These are phyloP conservation scores for Drosophila lini DNA, from an alignment of 1,140 invertebrate species.

Conservation along the genomic window DNA sequence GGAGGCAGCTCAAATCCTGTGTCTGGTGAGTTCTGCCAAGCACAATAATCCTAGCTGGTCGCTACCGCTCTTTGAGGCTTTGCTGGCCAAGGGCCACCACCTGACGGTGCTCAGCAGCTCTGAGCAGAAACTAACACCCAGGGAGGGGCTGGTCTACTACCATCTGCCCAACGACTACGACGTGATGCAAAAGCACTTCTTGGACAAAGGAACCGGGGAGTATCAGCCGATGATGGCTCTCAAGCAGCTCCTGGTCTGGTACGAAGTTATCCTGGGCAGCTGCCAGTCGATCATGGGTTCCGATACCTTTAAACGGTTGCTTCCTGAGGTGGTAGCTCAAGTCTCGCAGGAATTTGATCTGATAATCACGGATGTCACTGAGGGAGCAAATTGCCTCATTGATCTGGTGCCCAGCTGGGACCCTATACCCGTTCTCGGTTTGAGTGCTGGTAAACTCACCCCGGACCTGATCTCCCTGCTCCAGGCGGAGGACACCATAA, in stretches of 20 bases:
- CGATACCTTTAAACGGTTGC: neutral
- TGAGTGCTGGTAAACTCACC: constrained; percentile 63
- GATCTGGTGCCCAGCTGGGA: neutral
- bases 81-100: constrained; percentile 54
- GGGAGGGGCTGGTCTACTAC: neutral
- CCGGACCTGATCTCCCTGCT: constrained; percentile 36
- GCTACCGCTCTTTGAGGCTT: constrained; percentile 40
- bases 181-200: constrained; percentile 50
- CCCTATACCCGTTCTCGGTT: constrained; percentile 52
- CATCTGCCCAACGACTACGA: constrained; percentile 48
- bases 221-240: constrained; percentile 30
- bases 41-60: constrained; percentile 60
- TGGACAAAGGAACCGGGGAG: neutral
- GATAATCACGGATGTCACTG: constrained; percentile 67
- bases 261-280: constrained; percentile 50
- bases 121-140: neutral
- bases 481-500: constrained; percentile 56
- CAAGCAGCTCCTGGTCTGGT: constrained; percentile 58
- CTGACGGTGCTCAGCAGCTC: constrained; percentile 44
- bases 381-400: constrained; percentile 56
- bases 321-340: neutral
- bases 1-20: constrained; percentile 50
- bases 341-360: constrained; percentile 38
- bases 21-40: constrained; percentile 47
- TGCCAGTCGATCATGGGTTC: constrained; percentile 28